Evolutionary conservation across 2,888 invertebrate species (phyloP), one percentile per base, ranked within the genome.

Genomic region (Colletes collaris): DNA sequence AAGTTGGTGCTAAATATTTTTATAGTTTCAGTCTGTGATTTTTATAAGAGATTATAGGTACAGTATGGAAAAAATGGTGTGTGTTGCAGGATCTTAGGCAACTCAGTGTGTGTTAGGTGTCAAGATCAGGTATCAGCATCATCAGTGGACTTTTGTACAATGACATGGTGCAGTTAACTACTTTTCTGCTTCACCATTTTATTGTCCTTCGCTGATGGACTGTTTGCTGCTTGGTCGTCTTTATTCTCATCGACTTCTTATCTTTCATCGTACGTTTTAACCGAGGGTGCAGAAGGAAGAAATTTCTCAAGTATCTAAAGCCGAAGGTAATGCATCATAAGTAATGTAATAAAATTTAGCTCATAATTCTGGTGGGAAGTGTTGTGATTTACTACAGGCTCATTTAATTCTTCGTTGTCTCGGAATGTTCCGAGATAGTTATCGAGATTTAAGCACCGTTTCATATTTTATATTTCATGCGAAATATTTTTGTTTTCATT

Each of bases 271-370:
- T 87, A 89, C 88, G 75, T 91, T 90, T 90, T 90, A 90, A 84
- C 88, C 85, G 86, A 84, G 87, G 80, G 84, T 70, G 83, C 86
- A 86, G 89, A 91, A 86, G 86, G 89, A 89, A 89, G 89, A 91
- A 84, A 83, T 87, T 88, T 89, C 80, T 86, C 86, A 88, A 90
- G 91, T 90, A 86, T 88, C 92, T 90, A 87, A 81, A 82, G 73
- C 69, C 84, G 87, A 90, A 91, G 91, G 91, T 92, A 87, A 87
- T 82, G 65, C 73, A 75, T 82, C 82, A 83, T 81, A 90, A 92
- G 89, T 91, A 89, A 89, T 80, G 90, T 91, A 90, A 91, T 91
- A 90, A 92, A 81, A 91, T 88, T 87, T 91, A 91, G 90, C 85
- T 87, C 63, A 83, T 90, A 90, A 89, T 88, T 79, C 83, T 80